Base-by-base conservation (phyloP, 2,888 invertebrate genomes). In the Agrochola litura region DNA sequence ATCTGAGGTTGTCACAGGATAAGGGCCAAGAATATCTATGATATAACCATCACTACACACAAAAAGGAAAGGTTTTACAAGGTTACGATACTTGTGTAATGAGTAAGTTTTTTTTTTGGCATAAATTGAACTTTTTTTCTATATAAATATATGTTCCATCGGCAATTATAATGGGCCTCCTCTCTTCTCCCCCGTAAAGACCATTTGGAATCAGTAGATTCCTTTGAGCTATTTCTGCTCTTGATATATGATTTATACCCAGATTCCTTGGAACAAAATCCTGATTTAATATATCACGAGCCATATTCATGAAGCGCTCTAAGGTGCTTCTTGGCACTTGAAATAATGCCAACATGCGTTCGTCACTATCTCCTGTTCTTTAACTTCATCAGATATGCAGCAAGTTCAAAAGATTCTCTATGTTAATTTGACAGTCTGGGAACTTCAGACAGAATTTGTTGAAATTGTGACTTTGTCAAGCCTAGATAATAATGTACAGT, bases 251-350 rank as follows among this genome's bases (percentile, higher is more conserved):
- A 41, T 52, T 74, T 52, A 67, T 74, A 41, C 67, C 67, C 9
- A 61, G 12, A 74, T 74, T 8, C 19, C 8, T 16, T 4, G 68
- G 60, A 43, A 74, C 52, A 61, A 74, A 74, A 74, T 67, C 67
- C 30, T 52, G 43, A 56, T 67, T 43, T 72, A 77, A 67, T 71
- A 76, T 67, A 41, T 72, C 54, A 6, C 76, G 63, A 16, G 77
- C 63, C 66, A 67, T 72, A 63, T 66, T 77, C 73, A 77, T 73
- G 30, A 52, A 63, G n/a, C 76, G 72, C 52, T 72, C 67, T 61
- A 76, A 54, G 0, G 73, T 73, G 67, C 77, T 77, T 68, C 77
- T 73, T 63, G 73, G 73, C 73, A 77, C 61, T 63, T 77, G 77
- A 10, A 77, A 73, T 77, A 77, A 68, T 54, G 73, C 56, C 19